phyloP scores from a whole-genome alignment of 2,797 vertebrate genomes.

The Ptychadena robeensis region DNA sequence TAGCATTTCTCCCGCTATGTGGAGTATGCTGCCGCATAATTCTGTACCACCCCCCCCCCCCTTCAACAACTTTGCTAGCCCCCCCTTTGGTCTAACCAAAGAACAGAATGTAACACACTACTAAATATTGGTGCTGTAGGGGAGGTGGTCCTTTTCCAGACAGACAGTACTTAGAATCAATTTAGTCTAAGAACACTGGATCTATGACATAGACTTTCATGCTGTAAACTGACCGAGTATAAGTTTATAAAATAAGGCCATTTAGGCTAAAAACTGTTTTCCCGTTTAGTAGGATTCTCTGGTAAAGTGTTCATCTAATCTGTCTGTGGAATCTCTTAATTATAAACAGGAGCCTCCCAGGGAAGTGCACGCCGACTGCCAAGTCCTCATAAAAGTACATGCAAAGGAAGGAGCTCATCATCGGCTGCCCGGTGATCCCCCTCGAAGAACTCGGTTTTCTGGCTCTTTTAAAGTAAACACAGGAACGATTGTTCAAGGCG shows the following conservation, averaged over 20 bases:
- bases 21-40: too few relatives aligned
- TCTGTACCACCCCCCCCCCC: too few relatives aligned
- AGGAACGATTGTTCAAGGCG: conserved; percentile 55
- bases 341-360: conserved; percentile 62
- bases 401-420: conserved; percentile 59
- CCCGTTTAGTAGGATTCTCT: conserved; percentile 42
- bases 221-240: background rate
- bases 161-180: background rate
- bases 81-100: too few relatives aligned
- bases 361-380: conserved; percentile 51
- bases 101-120: too few relatives aligned
- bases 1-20: too few relatives aligned
- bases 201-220: background rate
- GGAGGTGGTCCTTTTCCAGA: background rate
- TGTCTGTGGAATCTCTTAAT: conserved; percentile 59
- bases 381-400: conserved; percentile 61
- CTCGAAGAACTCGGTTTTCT: conserved; percentile 39
- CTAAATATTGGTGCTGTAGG: background rate
- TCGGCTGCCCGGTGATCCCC: conserved; percentile 52
- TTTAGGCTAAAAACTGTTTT: conserved; percentile 21
- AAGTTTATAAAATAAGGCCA: background rate
- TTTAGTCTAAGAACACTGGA: background rate
- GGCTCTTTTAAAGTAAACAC: conserved; percentile 50
- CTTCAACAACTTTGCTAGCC: too few relatives aligned
- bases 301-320: conserved; percentile 50